These are phyloP conservation scores for Platalea minor DNA, from an alignment of 2,797 vertebrate species.

Conservation along the genomic window DNA sequence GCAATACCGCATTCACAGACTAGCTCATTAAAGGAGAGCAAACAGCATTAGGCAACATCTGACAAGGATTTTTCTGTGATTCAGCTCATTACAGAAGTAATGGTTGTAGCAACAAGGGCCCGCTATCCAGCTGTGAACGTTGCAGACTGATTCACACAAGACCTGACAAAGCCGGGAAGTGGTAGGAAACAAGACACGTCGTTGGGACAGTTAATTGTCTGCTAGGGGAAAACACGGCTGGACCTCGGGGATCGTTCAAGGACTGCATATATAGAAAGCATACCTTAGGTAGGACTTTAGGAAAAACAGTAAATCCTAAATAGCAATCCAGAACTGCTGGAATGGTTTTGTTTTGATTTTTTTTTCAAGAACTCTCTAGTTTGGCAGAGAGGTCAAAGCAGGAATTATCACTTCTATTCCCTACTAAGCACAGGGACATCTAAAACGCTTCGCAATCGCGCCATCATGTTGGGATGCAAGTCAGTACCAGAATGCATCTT, in stretches of 20 bases:
- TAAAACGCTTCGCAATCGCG: neutral
- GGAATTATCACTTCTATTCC: neutral
- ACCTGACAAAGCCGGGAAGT: neutral
- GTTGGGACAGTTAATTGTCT: rapidly evolving
- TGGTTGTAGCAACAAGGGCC: neutral
- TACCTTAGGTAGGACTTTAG: neutral
- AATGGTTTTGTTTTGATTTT: neutral
- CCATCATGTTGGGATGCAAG: rapidly evolving
- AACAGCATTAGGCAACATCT: neutral
- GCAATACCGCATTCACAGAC: neutral
- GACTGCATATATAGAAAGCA: neutral
- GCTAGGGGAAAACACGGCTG: neutral
- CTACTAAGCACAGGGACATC: neutral
- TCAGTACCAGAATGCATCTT: neutral
- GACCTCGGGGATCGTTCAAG: neutral
- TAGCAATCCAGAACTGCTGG: neutral
- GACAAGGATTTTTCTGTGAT: neutral
- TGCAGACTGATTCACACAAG: rapidly evolving
- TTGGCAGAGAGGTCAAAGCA: neutral
- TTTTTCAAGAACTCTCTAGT: neutral
- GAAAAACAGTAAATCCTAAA: neutral
- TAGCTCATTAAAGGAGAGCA: neutral
- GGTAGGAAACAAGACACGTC: neutral
- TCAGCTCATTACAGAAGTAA: neutral
- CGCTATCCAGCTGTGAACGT: rapidly evolving